Percentiles rank a stretch among this genome's conserved stretches.
Conservation (phyloP, 2,797 vertebrate species). For the Heteromormyrus szaboi region DNA sequence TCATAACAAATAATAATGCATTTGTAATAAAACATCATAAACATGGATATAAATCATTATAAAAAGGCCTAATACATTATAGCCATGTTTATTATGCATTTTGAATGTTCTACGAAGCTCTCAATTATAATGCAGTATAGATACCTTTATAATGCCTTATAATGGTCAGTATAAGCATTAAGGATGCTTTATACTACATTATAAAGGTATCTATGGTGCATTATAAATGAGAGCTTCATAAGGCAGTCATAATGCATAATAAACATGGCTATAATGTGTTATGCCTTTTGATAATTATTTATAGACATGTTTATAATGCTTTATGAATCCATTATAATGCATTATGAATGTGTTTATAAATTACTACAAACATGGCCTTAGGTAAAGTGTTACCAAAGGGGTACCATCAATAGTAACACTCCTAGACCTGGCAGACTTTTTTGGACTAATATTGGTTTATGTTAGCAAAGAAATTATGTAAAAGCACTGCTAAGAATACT, state of each 20-base stretch:
- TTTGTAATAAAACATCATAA: not conserved
- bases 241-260: not conserved
- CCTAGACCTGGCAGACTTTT: not conserved
- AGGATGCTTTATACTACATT: not conserved
- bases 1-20: not conserved
- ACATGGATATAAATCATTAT: not conserved
- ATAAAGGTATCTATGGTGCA: not conserved
- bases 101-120: not conserved
- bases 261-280: not conserved
- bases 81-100: not conserved
- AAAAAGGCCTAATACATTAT: not conserved
- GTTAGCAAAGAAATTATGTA: not conserved
- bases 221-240: not conserved
- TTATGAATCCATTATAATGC: not conserved
- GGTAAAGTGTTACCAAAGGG: not conserved
- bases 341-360: not conserved
- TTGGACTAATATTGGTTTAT: not conserved
- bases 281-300: not conserved
- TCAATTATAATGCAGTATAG: not conserved
- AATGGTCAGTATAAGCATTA: not conserved
- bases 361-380: not conserved
- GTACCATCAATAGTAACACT: not conserved
- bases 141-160: not conserved
- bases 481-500: not conserved
- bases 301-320: not conserved